Conservation (phyloP, 2,113 vertebrate genomes). For the Bos indicus region DNA sequence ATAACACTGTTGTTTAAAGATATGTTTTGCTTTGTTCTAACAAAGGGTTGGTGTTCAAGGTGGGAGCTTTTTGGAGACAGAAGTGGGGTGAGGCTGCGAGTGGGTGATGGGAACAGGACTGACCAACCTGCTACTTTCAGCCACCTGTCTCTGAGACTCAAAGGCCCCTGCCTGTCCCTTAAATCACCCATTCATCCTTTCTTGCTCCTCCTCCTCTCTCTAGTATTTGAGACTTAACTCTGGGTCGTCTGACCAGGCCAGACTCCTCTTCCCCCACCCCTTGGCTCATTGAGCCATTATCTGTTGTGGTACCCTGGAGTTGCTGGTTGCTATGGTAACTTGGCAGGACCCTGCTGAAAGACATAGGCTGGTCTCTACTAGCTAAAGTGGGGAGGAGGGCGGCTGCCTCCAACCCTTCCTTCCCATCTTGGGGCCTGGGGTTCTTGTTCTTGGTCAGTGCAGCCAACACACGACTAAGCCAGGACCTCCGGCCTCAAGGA, state of each 20-base stretch:
- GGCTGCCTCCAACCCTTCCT: not conserved
- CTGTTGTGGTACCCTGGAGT: constrained; percentile 35
- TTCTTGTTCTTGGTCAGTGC: not conserved
- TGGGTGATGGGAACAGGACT: not conserved
- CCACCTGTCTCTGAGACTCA: not conserved
- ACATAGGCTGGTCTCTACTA: not conserved
- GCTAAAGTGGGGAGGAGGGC: not conserved
- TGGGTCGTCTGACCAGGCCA: constrained; percentile 10
- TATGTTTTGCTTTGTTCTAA: constrained; percentile 79
- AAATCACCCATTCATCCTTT: not conserved
- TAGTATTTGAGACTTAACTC: not conserved
- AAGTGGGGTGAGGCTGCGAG: not conserved
- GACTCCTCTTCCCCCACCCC: not conserved
- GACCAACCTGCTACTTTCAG: not conserved
- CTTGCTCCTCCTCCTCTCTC: not conserved
- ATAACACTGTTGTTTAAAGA: constrained; percentile 95
- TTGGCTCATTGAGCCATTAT: constrained; percentile 8
- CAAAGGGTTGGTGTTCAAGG: constrained; percentile 82
- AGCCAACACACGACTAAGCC: not conserved
- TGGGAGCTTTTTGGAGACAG: constrained; percentile 88
- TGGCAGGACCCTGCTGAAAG: constrained; percentile 15
- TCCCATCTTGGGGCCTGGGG: not conserved
- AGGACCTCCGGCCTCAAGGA: not conserved
- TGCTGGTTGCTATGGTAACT: constrained; percentile 60
- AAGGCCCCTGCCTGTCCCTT: not conserved